These are phyloP conservation scores for Neodiprion virginianus DNA, from an alignment of 1,140 invertebrate species.

Conservation along the genomic window DNA sequence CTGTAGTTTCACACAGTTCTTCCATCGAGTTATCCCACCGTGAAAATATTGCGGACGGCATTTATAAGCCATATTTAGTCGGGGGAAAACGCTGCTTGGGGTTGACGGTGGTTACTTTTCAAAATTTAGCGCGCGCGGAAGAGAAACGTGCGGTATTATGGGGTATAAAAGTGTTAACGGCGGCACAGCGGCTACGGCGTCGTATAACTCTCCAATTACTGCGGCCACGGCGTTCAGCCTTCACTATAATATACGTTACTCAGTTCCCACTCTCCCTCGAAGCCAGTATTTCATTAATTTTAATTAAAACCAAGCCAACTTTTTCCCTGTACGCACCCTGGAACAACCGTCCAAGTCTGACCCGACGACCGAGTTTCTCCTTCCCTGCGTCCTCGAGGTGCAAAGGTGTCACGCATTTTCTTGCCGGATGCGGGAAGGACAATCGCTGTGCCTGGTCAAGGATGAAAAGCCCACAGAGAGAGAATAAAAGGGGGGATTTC, in stretches of 20 bases:
- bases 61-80: not conserved
- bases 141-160: not conserved
- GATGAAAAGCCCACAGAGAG: conserved; percentile 18
- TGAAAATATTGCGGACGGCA: conserved; percentile 19
- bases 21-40: conserved; percentile 19
- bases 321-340: too few species aligned
- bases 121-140: not conserved
- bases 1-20: too few species aligned
- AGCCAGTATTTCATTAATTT: conserved; percentile 52
- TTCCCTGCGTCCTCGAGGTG: not conserved
- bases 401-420: not conserved
- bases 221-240: conserved; percentile 6
- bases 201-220: conserved; percentile 45
- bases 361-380: conserved; percentile 15
- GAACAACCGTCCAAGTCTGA: conserved; percentile 40
- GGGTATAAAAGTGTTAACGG: conserved; percentile 17
- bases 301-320: conserved; percentile 43
- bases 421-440: not conserved
- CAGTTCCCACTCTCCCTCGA: conserved; percentile 24
- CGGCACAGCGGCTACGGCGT: conserved; percentile 10
- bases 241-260: not conserved
- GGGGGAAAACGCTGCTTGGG: not conserved
- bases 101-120: conserved; percentile 11
- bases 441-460: not conserved
- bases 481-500: not conserved